Evolutionary conservation across 2,797 vertebrate genomes (phyloP).

Genomic region (Emydoidea blandingii): DNA sequence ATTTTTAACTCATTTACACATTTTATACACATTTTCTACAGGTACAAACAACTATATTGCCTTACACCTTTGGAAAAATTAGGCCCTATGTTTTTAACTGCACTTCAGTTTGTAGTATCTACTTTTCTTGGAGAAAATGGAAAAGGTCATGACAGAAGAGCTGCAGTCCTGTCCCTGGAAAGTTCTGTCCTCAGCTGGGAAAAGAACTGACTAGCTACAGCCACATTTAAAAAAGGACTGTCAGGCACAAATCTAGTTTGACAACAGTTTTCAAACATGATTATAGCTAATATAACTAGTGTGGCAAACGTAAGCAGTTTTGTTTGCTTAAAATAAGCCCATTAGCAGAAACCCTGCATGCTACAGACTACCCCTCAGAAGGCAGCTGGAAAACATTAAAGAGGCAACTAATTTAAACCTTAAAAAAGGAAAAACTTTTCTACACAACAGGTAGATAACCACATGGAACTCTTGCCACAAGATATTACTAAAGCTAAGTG

Average conservation of each 20-base stretch:
- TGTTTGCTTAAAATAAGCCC: background rate
- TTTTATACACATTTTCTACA: background rate
- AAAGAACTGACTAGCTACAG: background rate
- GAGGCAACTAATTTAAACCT: background rate
- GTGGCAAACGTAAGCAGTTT: background rate
- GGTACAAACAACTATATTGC: background rate
- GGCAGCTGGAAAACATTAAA: background rate
- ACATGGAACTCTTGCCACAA: background rate
- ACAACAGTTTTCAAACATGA: background rate
- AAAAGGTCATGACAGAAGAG: accelerated
- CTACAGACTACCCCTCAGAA: background rate
- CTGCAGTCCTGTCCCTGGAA: accelerated
- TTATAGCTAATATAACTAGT: background rate
- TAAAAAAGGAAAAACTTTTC: background rate
- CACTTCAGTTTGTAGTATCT: background rate
- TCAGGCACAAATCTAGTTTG: background rate
- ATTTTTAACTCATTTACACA: background rate
- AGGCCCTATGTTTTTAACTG: background rate
- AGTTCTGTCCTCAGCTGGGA: background rate
- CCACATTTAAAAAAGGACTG: background rate
- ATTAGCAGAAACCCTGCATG: background rate
- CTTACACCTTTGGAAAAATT: background rate
- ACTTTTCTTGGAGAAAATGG: background rate
- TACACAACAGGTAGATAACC: background rate
- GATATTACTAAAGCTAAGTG: conserved; percentile 29